These are phyloP conservation scores for Eospalax fontanierii DNA, from an alignment of 2,797 vertebrate species.

Conservation along the genomic window DNA sequence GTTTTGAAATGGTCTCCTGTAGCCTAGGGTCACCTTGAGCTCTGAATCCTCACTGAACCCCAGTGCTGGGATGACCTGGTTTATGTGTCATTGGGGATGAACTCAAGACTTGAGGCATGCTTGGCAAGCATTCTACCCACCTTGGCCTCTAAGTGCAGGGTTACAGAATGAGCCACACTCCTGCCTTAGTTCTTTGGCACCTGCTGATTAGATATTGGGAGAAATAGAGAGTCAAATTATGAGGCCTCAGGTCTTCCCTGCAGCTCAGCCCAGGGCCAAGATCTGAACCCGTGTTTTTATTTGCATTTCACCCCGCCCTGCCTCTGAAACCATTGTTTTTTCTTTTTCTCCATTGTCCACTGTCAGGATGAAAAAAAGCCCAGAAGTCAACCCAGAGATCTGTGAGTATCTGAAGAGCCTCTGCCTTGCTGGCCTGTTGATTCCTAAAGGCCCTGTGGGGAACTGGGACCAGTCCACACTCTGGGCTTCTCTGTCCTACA, in stretches of 20 bases:
- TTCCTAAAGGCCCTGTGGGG: not conserved
- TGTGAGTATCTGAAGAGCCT: constrained; percentile 74
- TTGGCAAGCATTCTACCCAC: not conserved
- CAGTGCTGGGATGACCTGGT: not conserved
- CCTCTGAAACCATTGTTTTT: constrained; percentile 33
- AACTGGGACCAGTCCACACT: not conserved
- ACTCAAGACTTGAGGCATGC: not conserved
- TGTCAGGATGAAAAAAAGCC: constrained; percentile 75
- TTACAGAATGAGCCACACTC: not conserved
- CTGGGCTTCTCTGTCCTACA: not conserved
- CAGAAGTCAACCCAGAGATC: constrained; percentile 76
- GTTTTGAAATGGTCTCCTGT: not conserved
- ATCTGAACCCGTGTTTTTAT: not conserved
- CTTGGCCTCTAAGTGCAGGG: not conserved
- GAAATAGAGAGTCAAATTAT: not conserved
- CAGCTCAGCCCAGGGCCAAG: not conserved
- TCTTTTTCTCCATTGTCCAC: not conserved
- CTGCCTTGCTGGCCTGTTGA: not conserved
- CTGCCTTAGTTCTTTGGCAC: not conserved
- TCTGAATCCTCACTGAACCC: not conserved
- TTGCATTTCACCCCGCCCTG: not conserved
- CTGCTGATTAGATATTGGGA: not conserved
- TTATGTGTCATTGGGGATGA: too few species aligned
- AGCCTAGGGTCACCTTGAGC: not conserved
- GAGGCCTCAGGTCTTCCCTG: not conserved